Base-by-base conservation (phyloP, 2,888 invertebrate genomes). In the Ichneumon xanthorius region DNA sequence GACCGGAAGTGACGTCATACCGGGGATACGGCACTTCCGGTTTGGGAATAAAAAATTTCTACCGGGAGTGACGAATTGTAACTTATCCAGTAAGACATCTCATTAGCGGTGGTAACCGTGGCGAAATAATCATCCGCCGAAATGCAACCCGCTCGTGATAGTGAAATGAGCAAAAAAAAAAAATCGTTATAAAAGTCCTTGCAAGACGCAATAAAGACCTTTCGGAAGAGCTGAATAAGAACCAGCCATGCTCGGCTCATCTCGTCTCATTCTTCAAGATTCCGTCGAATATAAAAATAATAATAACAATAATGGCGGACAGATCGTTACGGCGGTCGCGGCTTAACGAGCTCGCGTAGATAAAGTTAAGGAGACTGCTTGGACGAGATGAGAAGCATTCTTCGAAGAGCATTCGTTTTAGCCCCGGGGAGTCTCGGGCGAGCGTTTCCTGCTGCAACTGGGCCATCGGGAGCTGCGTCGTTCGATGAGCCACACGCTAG, bases 311-410 rank as follows among this genome's bases (percentile, higher is more conserved):
- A 72, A 80, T 55, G 37, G 30, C 40, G 37, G 65, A 37, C 72
- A 45, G 58, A 76, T 76, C 58, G 58, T 70, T 61, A 78, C 68
- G 48, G 14, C 58, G 48, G 22, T 45, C 55, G 72, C n/a, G 37
- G 45, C 55, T 9, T 80, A 73, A 80, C 45, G 80, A 80, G 73
- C 65, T 72, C 55, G 65, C 40, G 65, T 22, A 55, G 67, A 80
- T 80, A 71, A 80, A 80, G 50, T 50, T 80, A 72, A 61, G 16
- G 45, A 58, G 48, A 70, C 61, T 19, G 7, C 79, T 48, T 33
- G 71, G 33, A 79, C 22, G 58, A 67, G 58, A 70, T n/a, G 71
- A 55, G 55, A 55, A 67, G 72, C 26, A 76, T 70, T 76, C 75
- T 68, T 75, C 53, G 73, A 73, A 72, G 53, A 58, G 37, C 37